These are phyloP conservation scores for Tachuris rubrigastra DNA, from an alignment of 2,113 vertebrate species.

Conservation along the genomic window DNA sequence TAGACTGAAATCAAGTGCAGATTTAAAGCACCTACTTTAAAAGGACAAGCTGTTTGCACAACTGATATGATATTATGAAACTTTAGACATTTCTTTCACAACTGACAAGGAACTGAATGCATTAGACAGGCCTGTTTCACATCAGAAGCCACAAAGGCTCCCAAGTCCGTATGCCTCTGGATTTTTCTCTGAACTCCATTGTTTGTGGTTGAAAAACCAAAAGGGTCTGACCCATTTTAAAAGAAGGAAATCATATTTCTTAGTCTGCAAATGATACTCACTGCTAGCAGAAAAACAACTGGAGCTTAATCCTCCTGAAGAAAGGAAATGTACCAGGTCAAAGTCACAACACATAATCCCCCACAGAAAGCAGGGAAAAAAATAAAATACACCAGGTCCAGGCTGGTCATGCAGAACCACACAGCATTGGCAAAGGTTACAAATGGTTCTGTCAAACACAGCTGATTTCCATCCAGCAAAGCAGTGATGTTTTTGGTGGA, in stretches of 20 bases:
- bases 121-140: conserved; percentile 44
- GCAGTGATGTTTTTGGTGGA: neutral
- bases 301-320: neutral
- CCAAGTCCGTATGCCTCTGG: neutral
- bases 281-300: neutral
- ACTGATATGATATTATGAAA: conserved; percentile 57
- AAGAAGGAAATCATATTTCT: conserved; percentile 56
- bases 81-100: conserved; percentile 54
- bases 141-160: conserved; percentile 55
- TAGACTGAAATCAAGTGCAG: neutral
- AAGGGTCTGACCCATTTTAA: conserved; percentile 39
- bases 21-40: conserved; percentile 30
- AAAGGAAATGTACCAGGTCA: conserved; percentile 21
- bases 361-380: neutral
- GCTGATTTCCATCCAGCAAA: conserved; percentile 19
- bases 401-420: neutral
- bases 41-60: conserved; percentile 22
- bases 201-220: conserved; percentile 46
- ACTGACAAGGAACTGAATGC: conserved; percentile 32
- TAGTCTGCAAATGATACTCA: neutral
- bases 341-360: neutral
- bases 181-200: conserved; percentile 49
- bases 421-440: neutral
- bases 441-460: conserved; percentile 18
- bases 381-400: neutral